phyloP scores from a whole-genome alignment of 2,797 vertebrate genomes.

The Meda fulgida region DNA sequence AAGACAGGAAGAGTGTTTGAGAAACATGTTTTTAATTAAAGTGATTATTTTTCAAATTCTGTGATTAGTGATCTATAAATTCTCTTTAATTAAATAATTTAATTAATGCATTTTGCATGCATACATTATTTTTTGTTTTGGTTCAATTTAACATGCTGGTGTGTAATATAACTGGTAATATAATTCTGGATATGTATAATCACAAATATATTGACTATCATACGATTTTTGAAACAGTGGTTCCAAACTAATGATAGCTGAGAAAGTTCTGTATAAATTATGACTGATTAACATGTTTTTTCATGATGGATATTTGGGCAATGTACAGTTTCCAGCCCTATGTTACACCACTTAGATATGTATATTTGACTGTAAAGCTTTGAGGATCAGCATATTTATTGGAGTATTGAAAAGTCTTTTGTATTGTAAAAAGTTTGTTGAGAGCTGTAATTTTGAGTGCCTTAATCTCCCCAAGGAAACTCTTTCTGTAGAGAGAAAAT shows the following conservation, averaged over 20 bases:
- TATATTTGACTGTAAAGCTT: neutral
- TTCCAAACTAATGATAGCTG: neutral
- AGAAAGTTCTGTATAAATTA: neutral
- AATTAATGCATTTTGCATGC: neutral
- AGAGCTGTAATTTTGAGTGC: conserved; percentile 34
- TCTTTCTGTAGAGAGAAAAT: conserved; percentile 28
- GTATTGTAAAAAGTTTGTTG: conserved; percentile 26
- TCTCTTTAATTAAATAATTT: neutral
- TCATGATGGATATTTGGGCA: neutral
- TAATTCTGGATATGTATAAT: neutral
- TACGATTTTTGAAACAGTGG: neutral
- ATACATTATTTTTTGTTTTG: neutral
- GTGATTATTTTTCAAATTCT: neutral
- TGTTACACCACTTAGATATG: neutral
- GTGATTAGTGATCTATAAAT: neutral
- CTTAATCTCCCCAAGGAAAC: conserved; percentile 32
- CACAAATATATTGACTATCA: neutral
- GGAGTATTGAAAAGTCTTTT: neutral
- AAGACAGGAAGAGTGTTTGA: neutral
- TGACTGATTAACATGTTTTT: neutral
- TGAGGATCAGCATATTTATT: conserved; percentile 25
- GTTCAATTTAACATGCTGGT: neutral
- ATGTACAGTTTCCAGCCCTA: neutral
- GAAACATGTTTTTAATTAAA: neutral
- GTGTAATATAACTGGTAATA: neutral